A percentile compares a stretch with the other conserved stretches of the same genome.
phyloP scores from a whole-genome alignment of 2,797 vertebrate genomes.

The Coregonus sp. region DNA sequence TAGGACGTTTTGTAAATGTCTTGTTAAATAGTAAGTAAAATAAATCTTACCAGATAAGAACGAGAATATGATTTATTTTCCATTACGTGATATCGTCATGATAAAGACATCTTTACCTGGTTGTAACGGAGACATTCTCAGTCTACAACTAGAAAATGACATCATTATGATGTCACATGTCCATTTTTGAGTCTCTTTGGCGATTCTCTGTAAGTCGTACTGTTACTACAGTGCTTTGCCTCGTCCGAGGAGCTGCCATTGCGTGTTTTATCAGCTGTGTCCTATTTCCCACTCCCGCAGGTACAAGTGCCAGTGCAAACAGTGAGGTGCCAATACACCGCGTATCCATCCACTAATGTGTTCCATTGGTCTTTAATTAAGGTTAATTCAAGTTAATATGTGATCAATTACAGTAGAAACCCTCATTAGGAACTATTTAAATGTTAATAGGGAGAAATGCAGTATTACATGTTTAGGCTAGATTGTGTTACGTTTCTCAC shows the following conservation, averaged over 20 bases:
- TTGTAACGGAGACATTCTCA: no score
- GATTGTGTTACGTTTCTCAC: slow-evolving; percentile 46
- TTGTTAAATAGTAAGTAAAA: no score
- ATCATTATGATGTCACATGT: not conserved
- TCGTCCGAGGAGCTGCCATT: slow-evolving; percentile 35
- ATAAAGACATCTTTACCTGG: no score
- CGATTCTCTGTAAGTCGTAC: slow-evolving; percentile 7
- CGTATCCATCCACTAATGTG: slow-evolving; percentile 55
- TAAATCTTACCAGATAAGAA: no score
- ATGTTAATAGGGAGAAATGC: slow-evolving; percentile 51
- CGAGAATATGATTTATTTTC: no score
- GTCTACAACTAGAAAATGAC: not conserved
- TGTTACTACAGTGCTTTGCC: slow-evolving; percentile 46
- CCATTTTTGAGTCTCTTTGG: no score
- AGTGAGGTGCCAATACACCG: slow-evolving; percentile 68
- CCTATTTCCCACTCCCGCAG: slow-evolving; percentile 28
- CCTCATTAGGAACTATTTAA: slow-evolving; percentile 53
- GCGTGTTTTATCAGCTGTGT: slow-evolving; percentile 55
- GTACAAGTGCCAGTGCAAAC: slow-evolving; percentile 60
- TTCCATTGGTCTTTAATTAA: slow-evolving; percentile 57
- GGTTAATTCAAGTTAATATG: slow-evolving; percentile 31
- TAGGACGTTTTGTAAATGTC: not conserved
- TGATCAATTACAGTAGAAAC: slow-evolving; percentile 56
- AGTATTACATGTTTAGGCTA: slow-evolving; percentile 54
- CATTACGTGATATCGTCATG: no score